phyloP scores from a whole-genome alignment of 2,113 vertebrate genomes.

The rat (Rattus norvegicus) region GRCr8 NC_086025.1:131950501-131951000 shows the following conservation, averaged over 20 bases:
- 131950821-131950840: background rate
- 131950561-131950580: background rate
- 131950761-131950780: constrained; percentile 34
- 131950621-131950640: constrained; percentile 45
- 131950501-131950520: constrained; percentile 1
- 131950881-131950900: constrained; percentile 99
- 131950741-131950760: constrained; percentile 14
- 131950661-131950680: constrained; percentile 55
- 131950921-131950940: constrained; percentile 20
- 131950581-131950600: background rate
- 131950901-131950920: constrained; percentile 92
- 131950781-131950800: constrained; percentile 6
- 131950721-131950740: constrained; percentile 66
- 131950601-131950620: background rate
- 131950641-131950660: constrained; percentile 60
- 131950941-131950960: constrained; percentile 23
- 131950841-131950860: background rate
- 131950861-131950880: constrained; percentile 90
- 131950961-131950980: background rate
- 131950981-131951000: background rate
- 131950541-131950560: background rate
- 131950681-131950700: constrained; percentile 27
- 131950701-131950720: constrained; percentile 68
- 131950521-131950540: background rate
- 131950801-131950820: background rate